Evolutionary conservation across 2,888 invertebrate genomes (phyloP).

Genomic region (Troides aeacus): DNA sequence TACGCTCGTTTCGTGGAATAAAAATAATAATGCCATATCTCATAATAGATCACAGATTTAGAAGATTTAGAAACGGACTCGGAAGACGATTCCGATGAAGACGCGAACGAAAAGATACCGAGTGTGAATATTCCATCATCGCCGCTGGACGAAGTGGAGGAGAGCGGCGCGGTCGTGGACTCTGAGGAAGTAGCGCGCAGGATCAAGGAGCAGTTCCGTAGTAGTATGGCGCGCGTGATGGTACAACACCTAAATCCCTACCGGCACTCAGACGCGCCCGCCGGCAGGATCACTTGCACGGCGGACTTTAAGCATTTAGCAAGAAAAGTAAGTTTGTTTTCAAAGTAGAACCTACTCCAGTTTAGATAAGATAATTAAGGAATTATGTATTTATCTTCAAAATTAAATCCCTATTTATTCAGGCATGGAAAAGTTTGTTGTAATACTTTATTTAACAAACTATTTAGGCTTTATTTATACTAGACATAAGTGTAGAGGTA

Average conservation of each 20-base stretch:
- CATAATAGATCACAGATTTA: slow-evolving; percentile 61
- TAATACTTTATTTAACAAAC: no score
- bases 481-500: no score
- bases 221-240: slow-evolving; percentile 89
- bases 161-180: slow-evolving; percentile 44
- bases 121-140: slow-evolving; percentile 30
- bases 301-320: slow-evolving; percentile 97
- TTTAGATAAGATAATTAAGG: no score
- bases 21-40: background rate
- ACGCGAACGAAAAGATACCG: slow-evolving; percentile 29
- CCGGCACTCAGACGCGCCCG: slow-evolving; percentile 89
- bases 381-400: no score
- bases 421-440: no score
- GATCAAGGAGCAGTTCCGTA: slow-evolving; percentile 92
- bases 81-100: slow-evolving; percentile 61
- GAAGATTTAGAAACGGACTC: slow-evolving; percentile 43
- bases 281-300: slow-evolving; percentile 91
- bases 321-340: slow-evolving; percentile 85
- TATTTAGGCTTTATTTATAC: no score
- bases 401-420: no score
- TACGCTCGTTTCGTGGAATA: no score
- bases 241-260: slow-evolving; percentile 93
- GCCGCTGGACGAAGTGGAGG: slow-evolving; percentile 34
- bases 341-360: background rate
- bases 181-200: slow-evolving; percentile 80